Evolutionary conservation across 2,113 vertebrate species (phyloP).

Genomic region (Hoplias malabaricus): DNA sequence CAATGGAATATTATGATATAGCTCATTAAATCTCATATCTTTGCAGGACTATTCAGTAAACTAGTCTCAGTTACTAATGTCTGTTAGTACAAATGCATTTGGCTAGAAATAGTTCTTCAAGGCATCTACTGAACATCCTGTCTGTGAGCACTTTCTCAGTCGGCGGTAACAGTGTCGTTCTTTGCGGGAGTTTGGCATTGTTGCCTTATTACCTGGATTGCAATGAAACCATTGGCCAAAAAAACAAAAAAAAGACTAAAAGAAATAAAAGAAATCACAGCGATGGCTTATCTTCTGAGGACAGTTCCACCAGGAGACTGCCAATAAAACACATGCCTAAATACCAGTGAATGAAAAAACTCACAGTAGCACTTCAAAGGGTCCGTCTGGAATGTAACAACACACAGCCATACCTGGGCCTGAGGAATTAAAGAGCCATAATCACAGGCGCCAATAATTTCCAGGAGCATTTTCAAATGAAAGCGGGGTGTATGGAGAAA

Average conservation of each 20-base stretch:
- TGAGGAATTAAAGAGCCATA: constrained; percentile 47
- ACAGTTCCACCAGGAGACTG: neutral
- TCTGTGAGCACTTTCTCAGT: neutral
- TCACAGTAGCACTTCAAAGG: constrained; percentile 50
- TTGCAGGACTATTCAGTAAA: too few species aligned
- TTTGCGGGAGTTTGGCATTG: neutral
- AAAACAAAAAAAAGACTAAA: too few species aligned
- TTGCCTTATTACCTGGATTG: too few species aligned
- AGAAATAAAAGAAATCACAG: neutral
- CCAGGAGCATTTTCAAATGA: constrained; percentile 61
- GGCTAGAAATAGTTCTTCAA: too few species aligned
- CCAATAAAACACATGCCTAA: constrained; percentile 42
- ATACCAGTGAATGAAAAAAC: constrained; percentile 35
- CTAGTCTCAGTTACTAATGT: too few species aligned
- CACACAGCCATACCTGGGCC: constrained; percentile 59
- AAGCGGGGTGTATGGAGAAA: constrained; percentile 60
- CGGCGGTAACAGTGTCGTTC: neutral
- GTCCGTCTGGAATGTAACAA: constrained; percentile 50
- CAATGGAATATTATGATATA: too few species aligned
- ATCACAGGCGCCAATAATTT: constrained; percentile 60
- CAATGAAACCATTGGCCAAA: neutral
- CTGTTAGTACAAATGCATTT: neutral
- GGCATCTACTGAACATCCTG: neutral
- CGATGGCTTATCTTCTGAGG: constrained; percentile 22
- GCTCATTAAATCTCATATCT: too few species aligned